A percentile compares a stretch with the other conserved stretches of the same genome.
Evolutionary conservation across 1,140 invertebrate genomes (phyloP).

Genomic region (Diachasma alloeum): DNA sequence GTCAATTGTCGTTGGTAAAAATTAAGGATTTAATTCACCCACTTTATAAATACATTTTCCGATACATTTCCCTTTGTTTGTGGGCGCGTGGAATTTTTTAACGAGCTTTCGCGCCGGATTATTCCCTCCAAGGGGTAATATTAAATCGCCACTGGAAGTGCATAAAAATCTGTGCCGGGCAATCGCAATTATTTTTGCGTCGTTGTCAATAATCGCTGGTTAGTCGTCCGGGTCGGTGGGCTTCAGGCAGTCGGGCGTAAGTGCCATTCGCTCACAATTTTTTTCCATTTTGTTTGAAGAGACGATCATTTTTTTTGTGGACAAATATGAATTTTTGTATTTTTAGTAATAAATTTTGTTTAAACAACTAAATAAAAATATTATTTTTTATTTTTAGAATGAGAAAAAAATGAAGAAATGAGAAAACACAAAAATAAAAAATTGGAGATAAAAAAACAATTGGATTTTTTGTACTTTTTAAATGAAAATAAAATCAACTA

Average conservation of each 20-base stretch:
- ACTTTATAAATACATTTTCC: not conserved
- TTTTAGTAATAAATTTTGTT: too few relatives aligned
- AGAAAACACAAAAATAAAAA: too few relatives aligned
- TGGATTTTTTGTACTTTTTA: too few relatives aligned
- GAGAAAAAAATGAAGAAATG: too few relatives aligned
- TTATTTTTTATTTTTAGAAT: too few relatives aligned
- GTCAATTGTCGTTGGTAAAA: not conserved
- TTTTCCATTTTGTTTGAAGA: not conserved
- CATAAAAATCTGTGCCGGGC: not conserved
- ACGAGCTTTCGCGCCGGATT: not conserved
- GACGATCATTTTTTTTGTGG: too few relatives aligned
- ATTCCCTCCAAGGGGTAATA: not conserved
- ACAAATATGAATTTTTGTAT: too few relatives aligned
- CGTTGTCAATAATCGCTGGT: not conserved
- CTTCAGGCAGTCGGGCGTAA: not conserved
- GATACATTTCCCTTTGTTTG: not conserved
- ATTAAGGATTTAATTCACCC: not conserved
- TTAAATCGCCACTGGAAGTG: not conserved
- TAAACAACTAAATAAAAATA: too few relatives aligned
- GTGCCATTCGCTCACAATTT: not conserved
- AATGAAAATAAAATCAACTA: conserved; percentile 15
- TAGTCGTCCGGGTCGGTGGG: not conserved
- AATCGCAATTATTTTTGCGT: not conserved
- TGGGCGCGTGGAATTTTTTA: not conserved
- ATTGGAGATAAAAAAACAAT: too few relatives aligned